A percentile compares a stretch with the other conserved stretches of the same genome.
Evolutionary conservation across 2,797 vertebrate genomes (phyloP).

Genomic region (Sebastes elongatus): DNA sequence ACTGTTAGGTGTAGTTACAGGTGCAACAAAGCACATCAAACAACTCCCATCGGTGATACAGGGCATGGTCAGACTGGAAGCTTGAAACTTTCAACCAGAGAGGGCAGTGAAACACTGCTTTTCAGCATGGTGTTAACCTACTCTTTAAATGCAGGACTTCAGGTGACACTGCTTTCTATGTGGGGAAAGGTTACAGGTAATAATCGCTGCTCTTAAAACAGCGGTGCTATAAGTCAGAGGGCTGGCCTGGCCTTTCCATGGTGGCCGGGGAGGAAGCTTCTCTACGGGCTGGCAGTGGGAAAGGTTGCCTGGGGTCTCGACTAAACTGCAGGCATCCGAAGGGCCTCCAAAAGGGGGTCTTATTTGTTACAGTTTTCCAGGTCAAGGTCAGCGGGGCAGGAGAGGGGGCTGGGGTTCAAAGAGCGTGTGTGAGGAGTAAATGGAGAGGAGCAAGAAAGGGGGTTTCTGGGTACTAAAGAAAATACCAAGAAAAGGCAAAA

Average conservation of each 20-base stretch:
- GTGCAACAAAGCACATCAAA: not conserved
- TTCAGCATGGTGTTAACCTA: not conserved
- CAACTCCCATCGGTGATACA: not conserved
- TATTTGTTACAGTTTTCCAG: constrained; percentile 68
- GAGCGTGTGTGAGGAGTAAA: constrained; percentile 32
- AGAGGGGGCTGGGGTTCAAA: constrained; percentile 39
- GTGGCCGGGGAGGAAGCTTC: constrained; percentile 56
- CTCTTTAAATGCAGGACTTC: not conserved
- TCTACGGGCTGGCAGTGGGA: constrained; percentile 70
- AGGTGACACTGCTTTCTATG: not conserved
- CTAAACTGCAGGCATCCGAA: constrained; percentile 59
- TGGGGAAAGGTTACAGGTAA: constrained; percentile 21
- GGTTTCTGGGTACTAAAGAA: constrained; percentile 23
- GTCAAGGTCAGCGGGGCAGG: constrained; percentile 64
- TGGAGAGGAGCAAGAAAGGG: not conserved
- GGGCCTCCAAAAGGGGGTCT: constrained; percentile 55
- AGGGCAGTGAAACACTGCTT: not conserved
- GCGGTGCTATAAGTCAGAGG: constrained; percentile 5
- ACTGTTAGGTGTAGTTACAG: not conserved
- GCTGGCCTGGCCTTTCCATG: constrained; percentile 3
- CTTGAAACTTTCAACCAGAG: not conserved
- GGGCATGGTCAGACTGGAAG: not conserved
- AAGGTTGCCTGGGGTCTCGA: constrained; percentile 59
- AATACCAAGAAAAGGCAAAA: constrained; percentile 1
- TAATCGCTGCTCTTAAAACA: constrained; percentile 18